Base-by-base conservation (phyloP, 2,113 vertebrate genomes). In the Pungitius pungitius region DNA sequence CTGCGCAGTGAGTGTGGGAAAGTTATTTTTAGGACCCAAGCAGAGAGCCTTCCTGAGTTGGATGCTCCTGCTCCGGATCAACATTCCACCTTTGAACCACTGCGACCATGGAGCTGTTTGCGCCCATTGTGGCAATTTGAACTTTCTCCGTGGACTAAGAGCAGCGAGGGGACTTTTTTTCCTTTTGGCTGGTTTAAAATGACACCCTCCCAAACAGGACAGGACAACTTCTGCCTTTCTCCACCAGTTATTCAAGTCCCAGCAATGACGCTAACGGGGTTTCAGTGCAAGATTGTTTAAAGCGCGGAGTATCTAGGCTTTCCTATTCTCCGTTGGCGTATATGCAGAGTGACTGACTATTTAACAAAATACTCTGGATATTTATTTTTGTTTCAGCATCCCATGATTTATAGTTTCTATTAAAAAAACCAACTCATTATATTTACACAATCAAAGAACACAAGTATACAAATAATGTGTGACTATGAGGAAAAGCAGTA, bases 81-180 rank as follows among this genome's bases (percentile, higher is more conserved):
- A 93, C 92, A 93, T 93, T 93, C 93, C 93, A 92, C 86, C 93
- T 93, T 93, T 93, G 91, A 93, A 92, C 88, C 62, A 66, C 65
- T 82, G 88, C 70, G 69, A 78, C 85, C 75, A 71, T 30, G 66
- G 84, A 88, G 81, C 86, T 59, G 81, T 87, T 93, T 87, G 87
- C 89, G 90, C 82, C 71, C 62, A 75, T 84, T 74, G 61, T 78
- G 85, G 87, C 90, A 85, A 89, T 75, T 87, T 86, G 73, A 73
- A 81, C 60, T 84, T 88, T 84, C 58, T 85, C 52, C 72, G 66
- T 54, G 30, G 71, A 77, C 63, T 67, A 68, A 68, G 49, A 75
- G 69, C 76, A 75, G 69, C 17, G 73, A 73, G 35, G 65, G 68
- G 68, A 47, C 26, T 8, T 8, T 72, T 76, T 85, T 35, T 5